Evolutionary conservation across 2,113 vertebrate species (phyloP), one percentile per base, ranked within the genome.

Genomic region (Propithecus coquereli): DNA sequence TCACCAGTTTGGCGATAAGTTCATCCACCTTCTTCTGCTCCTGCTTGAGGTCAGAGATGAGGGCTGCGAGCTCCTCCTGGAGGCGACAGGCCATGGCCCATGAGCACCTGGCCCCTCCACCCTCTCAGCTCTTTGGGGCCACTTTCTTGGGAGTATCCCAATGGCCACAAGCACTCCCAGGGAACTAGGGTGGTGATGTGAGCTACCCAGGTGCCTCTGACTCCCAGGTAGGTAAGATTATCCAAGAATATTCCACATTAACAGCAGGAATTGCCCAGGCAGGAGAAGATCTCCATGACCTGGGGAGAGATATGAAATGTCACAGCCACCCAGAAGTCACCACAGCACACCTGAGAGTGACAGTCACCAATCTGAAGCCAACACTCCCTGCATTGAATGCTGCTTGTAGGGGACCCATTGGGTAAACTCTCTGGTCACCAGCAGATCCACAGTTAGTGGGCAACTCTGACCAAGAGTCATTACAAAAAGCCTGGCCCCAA

Each of bases 51-150:
- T 98, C 97, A 0, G 99, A 99, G 94, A 99, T 97, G 93, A 99
- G 96, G 68, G 97, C 97, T 1, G 99, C 98, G 30, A 99, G 98
- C 85, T 99, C 99, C 98, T 99, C 99, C 99, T 99, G 91, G 1
- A 79, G 80, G 83, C 66, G 92, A 54, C 0, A 23, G 6, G 27
- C 57, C 95, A 2, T 0, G 12, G 47, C 16, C 40, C 83, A 0
- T 96, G 43, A 96, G 63, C 8, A 4, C 27, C 34, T 1, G 13
- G 12, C 5, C 37, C 52, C 43, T 34, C 9, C 43, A 16, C 10
- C 4, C 27, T 23, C 70, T 6, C 30, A 9, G 50, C 27, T 76
- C 13, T 50, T 1, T 0, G 40, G 34, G 12, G 18, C 5, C 10
- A 6, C 52, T 47, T 66, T 82, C 66, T 66, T 71, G 23, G 74